Base-by-base conservation (phyloP, 2,888 invertebrate species). In the Petrophora chlorosata region DNA sequence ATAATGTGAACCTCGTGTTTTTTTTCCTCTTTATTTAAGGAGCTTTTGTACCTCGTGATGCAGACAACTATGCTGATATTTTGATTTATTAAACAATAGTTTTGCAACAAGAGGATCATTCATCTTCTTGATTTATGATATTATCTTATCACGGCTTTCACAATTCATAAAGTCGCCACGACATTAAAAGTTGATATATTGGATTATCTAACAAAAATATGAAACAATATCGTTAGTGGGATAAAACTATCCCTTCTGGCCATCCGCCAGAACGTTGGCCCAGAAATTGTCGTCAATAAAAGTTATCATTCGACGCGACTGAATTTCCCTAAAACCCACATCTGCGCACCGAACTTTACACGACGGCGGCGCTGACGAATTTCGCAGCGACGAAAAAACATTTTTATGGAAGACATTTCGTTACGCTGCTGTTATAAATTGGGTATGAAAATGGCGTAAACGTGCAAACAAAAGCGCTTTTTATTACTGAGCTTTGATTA, bases 241-340 rank as follows among this genome's bases (percentile, higher is more conserved):
- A 67, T 67, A 69, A 67, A 75, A 73, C 70, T 73, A 64, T 74
- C 70, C 70, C 67, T 73, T 66, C 61, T 82, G 83, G 83, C 82
- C 50, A 36, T 46, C 30, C 40, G 79, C 83, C 83, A 82, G 66
- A 66, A 65, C 65, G 70, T 65, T 65, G 60, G 59, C 60, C 65
- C 65, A 65, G 45, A 71, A 76, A 76, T 74, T 75, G 80, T 79
- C 82, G 76, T 82, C 82, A 76, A 82, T 81, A 79, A 75, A 77
- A 75, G 61, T 78, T 79, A 76, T 77, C 75, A 73, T 66, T 56
- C 59, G 52, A 59, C 64, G 64, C 67, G 67, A 62, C 67, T 66
- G 61, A 70, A 57, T 73, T 70, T 65, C 63, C 68, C 67, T 65
- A 67, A 70, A 69, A 70, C 61, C 60, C 57, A 63, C 70, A 71